These are phyloP conservation scores for Myzus persicae DNA, from an alignment of 1,140 invertebrate genomes.

Conservation along the genomic window DNA sequence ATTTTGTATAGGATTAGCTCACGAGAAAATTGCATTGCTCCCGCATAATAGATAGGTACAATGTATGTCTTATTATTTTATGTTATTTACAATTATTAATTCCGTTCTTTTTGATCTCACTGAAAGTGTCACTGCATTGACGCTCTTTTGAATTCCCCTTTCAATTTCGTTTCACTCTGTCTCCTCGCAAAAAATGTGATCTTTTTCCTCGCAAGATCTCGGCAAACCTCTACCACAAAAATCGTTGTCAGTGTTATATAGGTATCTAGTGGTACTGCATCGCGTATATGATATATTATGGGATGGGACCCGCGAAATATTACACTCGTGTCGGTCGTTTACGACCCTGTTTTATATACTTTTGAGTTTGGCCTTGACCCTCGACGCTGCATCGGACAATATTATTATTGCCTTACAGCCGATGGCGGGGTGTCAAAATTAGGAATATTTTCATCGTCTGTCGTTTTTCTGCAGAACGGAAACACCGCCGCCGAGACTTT, in stretches of 20 bases:
- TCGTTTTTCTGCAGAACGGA: not conserved
- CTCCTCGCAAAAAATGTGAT: not conserved
- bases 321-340: not conserved
- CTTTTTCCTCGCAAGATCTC: not conserved
- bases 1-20: too few species aligned
- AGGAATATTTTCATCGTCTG: not conserved
- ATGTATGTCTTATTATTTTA: too few species aligned
- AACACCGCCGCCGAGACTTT: not conserved
- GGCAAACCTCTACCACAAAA: not conserved
- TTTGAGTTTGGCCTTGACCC: constrained; percentile 8
- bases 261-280: not conserved
- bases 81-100: not conserved
- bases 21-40: not conserved
- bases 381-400: not conserved
- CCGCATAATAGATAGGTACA: not conserved
- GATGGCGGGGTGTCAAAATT: not conserved
- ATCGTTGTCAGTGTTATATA: not conserved
- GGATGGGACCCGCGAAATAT: not conserved
- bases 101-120: not conserved
- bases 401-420: not conserved
- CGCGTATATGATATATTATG: too few species aligned
- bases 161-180: not conserved
- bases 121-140: too few species aligned
- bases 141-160: not conserved
- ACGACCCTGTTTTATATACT: not conserved